A percentile compares a stretch with the other conserved stretches of the same genome.
Evolutionary conservation across 2,797 vertebrate genomes (phyloP).

Genomic region (Platyrinchus mystaceus): DNA sequence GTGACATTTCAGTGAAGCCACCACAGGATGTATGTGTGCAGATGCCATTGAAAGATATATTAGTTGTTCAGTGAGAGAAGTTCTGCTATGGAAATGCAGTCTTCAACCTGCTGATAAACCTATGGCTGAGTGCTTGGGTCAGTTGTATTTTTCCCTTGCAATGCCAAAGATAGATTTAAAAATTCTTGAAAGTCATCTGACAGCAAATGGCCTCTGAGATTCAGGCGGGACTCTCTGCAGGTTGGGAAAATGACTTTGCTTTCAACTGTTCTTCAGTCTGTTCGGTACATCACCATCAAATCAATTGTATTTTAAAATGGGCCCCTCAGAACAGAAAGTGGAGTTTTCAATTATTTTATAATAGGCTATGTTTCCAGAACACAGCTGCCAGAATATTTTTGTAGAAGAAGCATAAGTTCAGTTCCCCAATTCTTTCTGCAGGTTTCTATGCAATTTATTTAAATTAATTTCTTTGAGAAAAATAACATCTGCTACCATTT

Average conservation of each 20-base stretch:
- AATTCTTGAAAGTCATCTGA: not conserved
- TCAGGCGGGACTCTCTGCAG: not conserved
- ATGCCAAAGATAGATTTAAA: constrained; percentile 4
- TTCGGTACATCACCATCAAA: not conserved
- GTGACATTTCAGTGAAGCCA: not conserved
- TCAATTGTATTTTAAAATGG: constrained; percentile 1
- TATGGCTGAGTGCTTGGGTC: not conserved
- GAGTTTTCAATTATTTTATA: constrained; percentile 1
- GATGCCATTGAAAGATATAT: not conserved
- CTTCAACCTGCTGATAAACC: not conserved
- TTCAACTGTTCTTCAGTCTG: not conserved
- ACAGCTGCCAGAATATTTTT: constrained; percentile 9
- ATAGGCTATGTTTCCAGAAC: not conserved
- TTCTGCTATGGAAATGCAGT: not conserved
- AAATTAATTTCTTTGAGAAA: constrained; percentile 39
- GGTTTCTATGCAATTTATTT: constrained; percentile 32
- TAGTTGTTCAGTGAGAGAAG: not conserved
- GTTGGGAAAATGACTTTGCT: not conserved
- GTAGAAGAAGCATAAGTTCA: constrained; percentile 1
- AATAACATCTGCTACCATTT: constrained; percentile 54
- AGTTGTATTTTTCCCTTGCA: not conserved
- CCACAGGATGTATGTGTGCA: not conserved
- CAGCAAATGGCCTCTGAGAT: constrained; percentile 1
- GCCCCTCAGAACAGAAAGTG: not conserved
- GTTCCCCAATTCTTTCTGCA: not conserved